Evolutionary conservation across 2,113 vertebrate genomes (phyloP).

Genomic region (Psammodynastes pulverulentus): DNA sequence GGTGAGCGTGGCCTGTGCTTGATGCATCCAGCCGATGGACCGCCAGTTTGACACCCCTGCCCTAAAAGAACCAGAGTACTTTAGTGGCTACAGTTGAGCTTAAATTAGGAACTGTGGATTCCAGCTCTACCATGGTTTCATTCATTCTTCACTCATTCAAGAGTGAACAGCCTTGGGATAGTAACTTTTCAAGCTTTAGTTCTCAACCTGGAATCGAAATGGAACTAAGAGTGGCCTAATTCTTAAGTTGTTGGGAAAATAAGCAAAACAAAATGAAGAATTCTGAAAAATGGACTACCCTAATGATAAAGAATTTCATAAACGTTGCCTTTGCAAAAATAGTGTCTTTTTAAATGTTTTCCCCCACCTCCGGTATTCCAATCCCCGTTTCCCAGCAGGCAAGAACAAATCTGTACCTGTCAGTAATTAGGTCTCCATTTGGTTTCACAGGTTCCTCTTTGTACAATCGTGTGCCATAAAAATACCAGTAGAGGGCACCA

Average conservation of each 20-base stretch:
- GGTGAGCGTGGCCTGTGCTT: too few relatives aligned
- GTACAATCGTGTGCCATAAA: slow-evolving; percentile 96
- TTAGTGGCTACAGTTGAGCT: neutral
- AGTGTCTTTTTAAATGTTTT: neutral
- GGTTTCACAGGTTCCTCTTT: slow-evolving; percentile 84
- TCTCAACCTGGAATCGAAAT: neutral
- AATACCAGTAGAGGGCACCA: slow-evolving; percentile 98
- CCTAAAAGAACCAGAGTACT: slow-evolving; percentile 5
- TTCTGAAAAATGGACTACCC: neutral
- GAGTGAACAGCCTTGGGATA: neutral
- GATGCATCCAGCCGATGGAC: too few relatives aligned
- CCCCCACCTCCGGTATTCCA: fast-evolving
- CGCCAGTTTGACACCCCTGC: neutral
- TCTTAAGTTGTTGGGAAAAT: neutral
- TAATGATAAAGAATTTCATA: slow-evolving; percentile 13
- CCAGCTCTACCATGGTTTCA: neutral
- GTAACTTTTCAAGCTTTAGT: neutral
- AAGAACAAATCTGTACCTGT: slow-evolving; percentile 69
- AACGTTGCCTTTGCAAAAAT: neutral
- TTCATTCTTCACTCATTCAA: neutral
- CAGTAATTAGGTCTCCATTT: slow-evolving; percentile 63
- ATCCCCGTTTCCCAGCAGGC: neutral
- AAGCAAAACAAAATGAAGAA: neutral
- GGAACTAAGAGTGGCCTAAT: neutral
- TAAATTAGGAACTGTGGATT: neutral